Percentiles rank a stretch among this genome's conserved stretches.
Conservation (phyloP, 2,113 vertebrate species). For the Danionella cerebrum region DNA sequence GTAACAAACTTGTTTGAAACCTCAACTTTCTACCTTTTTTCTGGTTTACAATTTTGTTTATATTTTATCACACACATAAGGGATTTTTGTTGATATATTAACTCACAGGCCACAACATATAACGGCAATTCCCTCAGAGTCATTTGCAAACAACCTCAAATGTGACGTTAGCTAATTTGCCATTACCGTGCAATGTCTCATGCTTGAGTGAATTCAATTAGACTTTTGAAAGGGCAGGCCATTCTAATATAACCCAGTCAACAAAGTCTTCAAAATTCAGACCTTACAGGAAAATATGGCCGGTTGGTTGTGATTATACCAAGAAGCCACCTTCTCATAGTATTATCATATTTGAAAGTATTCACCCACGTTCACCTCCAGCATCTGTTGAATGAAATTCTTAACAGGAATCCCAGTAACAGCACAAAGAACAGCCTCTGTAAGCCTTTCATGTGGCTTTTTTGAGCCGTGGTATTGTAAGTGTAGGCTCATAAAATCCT, state of each 20-base stretch:
- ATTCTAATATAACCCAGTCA: constrained; percentile 40
- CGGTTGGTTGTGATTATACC: constrained; percentile 14
- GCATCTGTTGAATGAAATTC: constrained; percentile 86
- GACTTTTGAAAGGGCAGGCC: constrained; percentile 41
- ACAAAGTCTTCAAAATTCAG: constrained; percentile 32
- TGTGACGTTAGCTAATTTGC: constrained; percentile 40
- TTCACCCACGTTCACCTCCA: constrained; percentile 63
- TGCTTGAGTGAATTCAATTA: constrained; percentile 50
- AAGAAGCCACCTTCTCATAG: not conserved
- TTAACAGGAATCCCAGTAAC: constrained; percentile 81
- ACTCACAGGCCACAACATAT: too few species aligned
- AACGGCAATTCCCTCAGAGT: constrained; percentile 14
- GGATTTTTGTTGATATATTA: too few species aligned
- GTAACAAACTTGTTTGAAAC: too few species aligned
- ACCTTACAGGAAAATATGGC: constrained; percentile 17
- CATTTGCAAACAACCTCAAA: constrained; percentile 29
- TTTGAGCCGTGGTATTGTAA: constrained; percentile 81
- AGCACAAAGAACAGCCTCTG: constrained; percentile 67
- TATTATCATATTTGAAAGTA: not conserved
- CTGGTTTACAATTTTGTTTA: too few species aligned
- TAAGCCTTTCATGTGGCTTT: constrained; percentile 87
- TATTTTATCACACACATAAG: too few species aligned
- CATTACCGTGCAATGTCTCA: constrained; percentile 42
- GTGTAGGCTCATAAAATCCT: constrained; percentile 66
- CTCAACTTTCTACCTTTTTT: too few species aligned